Evolutionary conservation across 2,113 vertebrate species (phyloP).

Genomic region (Uropsilus gracilis): DNA sequence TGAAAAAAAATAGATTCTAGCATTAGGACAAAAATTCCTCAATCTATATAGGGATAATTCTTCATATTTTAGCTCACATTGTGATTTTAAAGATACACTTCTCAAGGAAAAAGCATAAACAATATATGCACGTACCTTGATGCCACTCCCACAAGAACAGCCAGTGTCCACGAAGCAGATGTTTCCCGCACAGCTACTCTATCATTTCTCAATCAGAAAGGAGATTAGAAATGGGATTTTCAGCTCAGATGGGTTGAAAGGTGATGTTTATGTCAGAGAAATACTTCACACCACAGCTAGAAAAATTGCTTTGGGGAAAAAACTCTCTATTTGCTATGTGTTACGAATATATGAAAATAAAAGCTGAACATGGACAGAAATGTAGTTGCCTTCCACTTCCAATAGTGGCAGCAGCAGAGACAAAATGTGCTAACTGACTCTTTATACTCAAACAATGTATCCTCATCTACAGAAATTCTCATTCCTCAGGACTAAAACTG

Average conservation of each 20-base stretch:
- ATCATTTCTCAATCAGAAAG: slow-evolving; percentile 80
- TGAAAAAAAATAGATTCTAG: background rate
- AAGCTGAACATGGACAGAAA: background rate
- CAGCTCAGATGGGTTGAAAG: slow-evolving; percentile 70
- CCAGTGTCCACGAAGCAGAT: slow-evolving; percentile 58
- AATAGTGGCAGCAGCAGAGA: background rate
- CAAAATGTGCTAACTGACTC: background rate
- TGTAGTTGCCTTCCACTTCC: background rate
- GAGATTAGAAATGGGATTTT: slow-evolving; percentile 81
- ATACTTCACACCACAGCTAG: slow-evolving; percentile 58
- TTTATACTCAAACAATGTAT: background rate
- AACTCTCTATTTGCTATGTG: slow-evolving; percentile 15
- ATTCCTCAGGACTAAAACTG: background rate
- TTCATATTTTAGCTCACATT: background rate
- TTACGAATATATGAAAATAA: slow-evolving; percentile 71
- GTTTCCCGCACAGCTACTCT: slow-evolving; percentile 67
- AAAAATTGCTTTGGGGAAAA: slow-evolving; percentile 72
- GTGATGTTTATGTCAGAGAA: slow-evolving; percentile 71
- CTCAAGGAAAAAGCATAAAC: background rate
- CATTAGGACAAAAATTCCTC: background rate
- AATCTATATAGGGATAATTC: background rate
- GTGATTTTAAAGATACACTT: slow-evolving; percentile 16
- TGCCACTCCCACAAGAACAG: background rate
- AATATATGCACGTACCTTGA: background rate
- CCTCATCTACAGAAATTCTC: background rate